phyloP scores from a whole-genome alignment of 2,888 invertebrate species.

The Geophilus truncorum region DNA sequence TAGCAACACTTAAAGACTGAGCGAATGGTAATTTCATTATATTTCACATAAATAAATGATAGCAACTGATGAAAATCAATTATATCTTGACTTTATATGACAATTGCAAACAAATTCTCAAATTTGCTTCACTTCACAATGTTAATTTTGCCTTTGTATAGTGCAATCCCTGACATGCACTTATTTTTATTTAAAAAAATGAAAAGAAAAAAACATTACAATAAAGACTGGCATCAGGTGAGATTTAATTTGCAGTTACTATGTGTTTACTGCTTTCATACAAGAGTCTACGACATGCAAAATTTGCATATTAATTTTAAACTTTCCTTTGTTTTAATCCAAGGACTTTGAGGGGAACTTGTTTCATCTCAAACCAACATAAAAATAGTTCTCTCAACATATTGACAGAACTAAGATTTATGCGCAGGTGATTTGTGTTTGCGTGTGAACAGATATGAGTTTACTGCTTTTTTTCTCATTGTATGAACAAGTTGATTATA shows the following conservation, averaged over 20 bases:
- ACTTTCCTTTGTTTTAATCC: background rate
- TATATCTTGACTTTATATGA: too few relatives aligned
- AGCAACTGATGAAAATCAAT: background rate
- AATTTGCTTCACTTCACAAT: too few relatives aligned
- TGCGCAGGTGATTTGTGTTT: slow-evolving; percentile 11
- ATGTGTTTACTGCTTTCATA: background rate
- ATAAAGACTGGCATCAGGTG: background rate
- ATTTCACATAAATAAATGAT: background rate
- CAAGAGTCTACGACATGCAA: background rate
- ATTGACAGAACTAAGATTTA: slow-evolving; percentile 3
- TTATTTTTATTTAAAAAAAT: too few relatives aligned
- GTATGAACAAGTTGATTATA: background rate
- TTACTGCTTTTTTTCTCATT: background rate
- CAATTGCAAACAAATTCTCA: too few relatives aligned
- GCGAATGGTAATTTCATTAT: background rate
- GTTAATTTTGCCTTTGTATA: too few relatives aligned
- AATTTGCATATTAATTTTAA: background rate
- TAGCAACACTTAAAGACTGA: background rate
- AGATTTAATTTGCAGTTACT: background rate
- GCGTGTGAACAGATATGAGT: slow-evolving; percentile 2
- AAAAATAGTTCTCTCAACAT: background rate
- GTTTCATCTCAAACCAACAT: too few relatives aligned
- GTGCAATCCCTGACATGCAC: too few relatives aligned
- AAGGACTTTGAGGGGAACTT: background rate
- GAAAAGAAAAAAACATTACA: background rate